phyloP scores from a whole-genome alignment of 2,888 invertebrate species.

The Cyclophora albipunctata region DNA sequence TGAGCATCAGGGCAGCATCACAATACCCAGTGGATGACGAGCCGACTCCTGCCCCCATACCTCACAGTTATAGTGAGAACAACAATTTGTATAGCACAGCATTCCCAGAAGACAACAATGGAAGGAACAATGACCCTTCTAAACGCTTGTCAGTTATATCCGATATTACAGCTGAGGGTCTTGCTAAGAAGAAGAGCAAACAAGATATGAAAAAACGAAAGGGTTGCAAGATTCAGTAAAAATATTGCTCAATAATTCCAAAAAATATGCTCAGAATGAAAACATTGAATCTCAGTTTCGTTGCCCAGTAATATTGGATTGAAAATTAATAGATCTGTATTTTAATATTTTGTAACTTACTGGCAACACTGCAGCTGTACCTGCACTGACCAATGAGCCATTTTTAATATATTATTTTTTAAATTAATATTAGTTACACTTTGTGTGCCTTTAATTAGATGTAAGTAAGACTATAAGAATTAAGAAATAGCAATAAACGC shows the following conservation, averaged over 20 bases:
- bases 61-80: conserved; percentile 65
- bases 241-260: conserved; percentile 2
- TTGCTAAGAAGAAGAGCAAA: conserved; percentile 62
- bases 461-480: conserved; percentile 12
- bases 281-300: conserved; percentile 4
- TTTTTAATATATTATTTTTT: conserved; percentile 29
- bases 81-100: conserved; percentile 59
- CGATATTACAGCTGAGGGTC: conserved; percentile 62
- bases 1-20: conserved; percentile 65
- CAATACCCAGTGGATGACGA: conserved; percentile 56
- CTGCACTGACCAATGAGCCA: conserved; percentile 62
- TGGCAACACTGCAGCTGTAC: conserved; percentile 35
- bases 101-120: conserved; percentile 46
- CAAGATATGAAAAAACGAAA: conserved; percentile 61
- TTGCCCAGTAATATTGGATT: conserved; percentile 4
- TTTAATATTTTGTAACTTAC: too few species aligned
- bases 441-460: conserved; percentile 41
- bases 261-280: too few species aligned
- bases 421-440: conserved; percentile 15
- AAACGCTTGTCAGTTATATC: conserved; percentile 66
- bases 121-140: conserved; percentile 39
- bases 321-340: too few species aligned
- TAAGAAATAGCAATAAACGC: conserved; percentile 18
- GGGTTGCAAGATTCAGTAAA: conserved; percentile 66
- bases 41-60: conserved; percentile 32